Evolutionary conservation across 2,113 vertebrate species (phyloP), one percentile per base, ranked within the genome.

Genomic region (Aphelocoma coerulescens): DNA sequence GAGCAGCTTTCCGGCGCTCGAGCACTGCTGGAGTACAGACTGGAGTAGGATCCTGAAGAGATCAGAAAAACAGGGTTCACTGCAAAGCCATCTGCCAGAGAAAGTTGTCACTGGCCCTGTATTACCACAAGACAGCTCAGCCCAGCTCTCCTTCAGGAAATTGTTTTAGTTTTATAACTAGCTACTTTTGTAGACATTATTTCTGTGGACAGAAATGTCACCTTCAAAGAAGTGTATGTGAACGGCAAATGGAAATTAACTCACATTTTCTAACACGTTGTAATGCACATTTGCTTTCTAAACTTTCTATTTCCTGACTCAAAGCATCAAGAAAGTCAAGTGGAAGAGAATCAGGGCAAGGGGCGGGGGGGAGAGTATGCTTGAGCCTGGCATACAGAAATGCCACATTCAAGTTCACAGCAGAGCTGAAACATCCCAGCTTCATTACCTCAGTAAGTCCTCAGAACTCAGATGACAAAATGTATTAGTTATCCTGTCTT

Each of bases 1-100:
- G 97, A 68, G 97, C 86, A 57, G 98, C 98, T 93, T 98, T 98
- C 92, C 99, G 98, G 95, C 91, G 98, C 95, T 99, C 98, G 13
- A 99, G 96, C 91, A 99, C 92, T 5, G 98, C 96, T 27, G 99
- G 99, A 23, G 99, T 99, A 95, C 99, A 99, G 67, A 99, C 97
- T 2, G 99, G 99, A 10, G 99, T 99, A 51, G 95, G 57, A 41
- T 97, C 98, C 99, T 99, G 95, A 81, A 65, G 91, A 95, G 89
- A 96, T 51, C 52, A 95, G 57, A 95, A 85, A 96, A 78, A 61
- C 48, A 89, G 0, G 1, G 48, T 85, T 94, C 80, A 95, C 17
- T 91, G 76, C 76, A 95, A 84, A 92, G 48, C 73, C 79, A 75
- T 9, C 63, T 57, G 61, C 52, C 80, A 57, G 33, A 85, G 35